A percentile compares a stretch with the other conserved stretches of the same genome.
These are phyloP conservation scores for Standfussiana lucernea DNA, from an alignment of 2,888 invertebrate genomes.

Conservation along the genomic window DNA sequence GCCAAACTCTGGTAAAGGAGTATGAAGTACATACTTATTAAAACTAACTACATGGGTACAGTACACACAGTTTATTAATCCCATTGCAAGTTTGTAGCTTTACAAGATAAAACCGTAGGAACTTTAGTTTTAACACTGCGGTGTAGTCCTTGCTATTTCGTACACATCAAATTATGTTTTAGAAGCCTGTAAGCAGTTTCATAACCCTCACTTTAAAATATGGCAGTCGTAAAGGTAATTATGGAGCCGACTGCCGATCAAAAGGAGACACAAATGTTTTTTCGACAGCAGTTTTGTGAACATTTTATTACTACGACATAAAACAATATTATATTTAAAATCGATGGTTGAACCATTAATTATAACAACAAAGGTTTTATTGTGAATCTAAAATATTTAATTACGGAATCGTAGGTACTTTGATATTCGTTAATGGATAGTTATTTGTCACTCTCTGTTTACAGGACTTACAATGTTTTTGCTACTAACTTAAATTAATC, in stretches of 20 bases:
- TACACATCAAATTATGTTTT: background rate
- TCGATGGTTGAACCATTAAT: conserved; percentile 49
- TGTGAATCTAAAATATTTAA: conserved; percentile 41
- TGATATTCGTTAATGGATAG: conserved; percentile 4
- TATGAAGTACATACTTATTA: too few relatives aligned
- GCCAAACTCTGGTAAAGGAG: too few relatives aligned
- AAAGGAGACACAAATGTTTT: conserved; percentile 55
- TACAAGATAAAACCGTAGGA: background rate
- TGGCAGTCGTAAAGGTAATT: conserved; percentile 61
- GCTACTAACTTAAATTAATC: too few relatives aligned
- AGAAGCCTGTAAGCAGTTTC: conserved; percentile 30
- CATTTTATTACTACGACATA: conserved; percentile 59
- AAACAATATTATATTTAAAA: conserved; percentile 61
- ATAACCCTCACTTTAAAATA: conserved; percentile 59
- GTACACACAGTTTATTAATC: too few relatives aligned
- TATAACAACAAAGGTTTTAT: conserved; percentile 58
- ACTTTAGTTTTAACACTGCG: too few relatives aligned
- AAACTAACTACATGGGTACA: too few relatives aligned
- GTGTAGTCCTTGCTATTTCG: conserved; percentile 3
- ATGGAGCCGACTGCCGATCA: conserved; percentile 44
- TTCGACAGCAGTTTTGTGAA: conserved; percentile 57
- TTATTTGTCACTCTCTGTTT: background rate
- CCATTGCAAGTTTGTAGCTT: background rate
- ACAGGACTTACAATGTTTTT: too few relatives aligned
- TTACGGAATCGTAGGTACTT: conserved; percentile 20